Evolutionary conservation across 1,140 invertebrate genomes (phyloP).

Genomic region (Eufriesea mexicana): DNA sequence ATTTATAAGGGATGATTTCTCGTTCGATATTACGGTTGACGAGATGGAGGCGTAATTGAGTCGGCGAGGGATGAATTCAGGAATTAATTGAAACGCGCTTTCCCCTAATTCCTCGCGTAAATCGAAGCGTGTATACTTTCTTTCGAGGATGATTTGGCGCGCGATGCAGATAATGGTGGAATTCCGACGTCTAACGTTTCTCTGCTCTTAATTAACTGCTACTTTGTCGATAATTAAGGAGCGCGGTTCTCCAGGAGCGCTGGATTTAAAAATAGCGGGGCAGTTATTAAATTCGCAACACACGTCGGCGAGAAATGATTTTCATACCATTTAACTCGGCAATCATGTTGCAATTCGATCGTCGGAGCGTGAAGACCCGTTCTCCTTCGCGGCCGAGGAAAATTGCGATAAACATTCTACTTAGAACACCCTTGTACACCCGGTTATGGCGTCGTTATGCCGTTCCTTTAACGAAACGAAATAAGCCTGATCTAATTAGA

Average conservation of each 20-base stretch:
- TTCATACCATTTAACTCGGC: slow-evolving; percentile 7
- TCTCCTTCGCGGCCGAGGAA: slow-evolving; percentile 3
- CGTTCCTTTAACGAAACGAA: slow-evolving; percentile 1
- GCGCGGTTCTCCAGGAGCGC: background rate
- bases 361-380: slow-evolving; percentile 1
- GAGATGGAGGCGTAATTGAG: too few species aligned
- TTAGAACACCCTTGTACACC: background rate
- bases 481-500: slow-evolving; percentile 15
- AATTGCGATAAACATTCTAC: slow-evolving; percentile 10
- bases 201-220: background rate
- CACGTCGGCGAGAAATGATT: slow-evolving; percentile 11
- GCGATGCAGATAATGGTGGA: too few species aligned
- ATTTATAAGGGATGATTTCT: too few species aligned
- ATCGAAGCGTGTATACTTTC: too few species aligned
- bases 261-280: background rate
- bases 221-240: background rate
- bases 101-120: too few species aligned
- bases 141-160: too few species aligned
- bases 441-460: background rate
- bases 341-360: slow-evolving; percentile 39
- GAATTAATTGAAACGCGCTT: too few species aligned
- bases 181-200: too few species aligned
- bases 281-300: background rate
- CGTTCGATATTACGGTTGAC: too few species aligned
- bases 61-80: too few species aligned